A percentile compares a stretch with the other conserved stretches of the same genome.
These are phyloP conservation scores for Lathamus discolor DNA, from an alignment of 2,113 vertebrate species.

Conservation along the genomic window DNA sequence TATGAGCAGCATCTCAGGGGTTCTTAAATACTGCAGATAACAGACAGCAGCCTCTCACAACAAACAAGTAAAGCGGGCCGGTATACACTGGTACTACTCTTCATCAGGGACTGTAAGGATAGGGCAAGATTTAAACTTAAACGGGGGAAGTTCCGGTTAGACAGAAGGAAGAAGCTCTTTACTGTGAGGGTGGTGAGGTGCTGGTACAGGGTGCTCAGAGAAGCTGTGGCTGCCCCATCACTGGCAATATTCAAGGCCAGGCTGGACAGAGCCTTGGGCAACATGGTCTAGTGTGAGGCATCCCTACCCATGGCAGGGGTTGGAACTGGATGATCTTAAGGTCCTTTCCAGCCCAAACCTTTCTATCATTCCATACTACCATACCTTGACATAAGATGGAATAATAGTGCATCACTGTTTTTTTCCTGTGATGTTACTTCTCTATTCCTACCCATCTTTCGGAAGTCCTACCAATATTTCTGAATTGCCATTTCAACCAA, in stretches of 20 bases:
- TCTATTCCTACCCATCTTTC: background rate
- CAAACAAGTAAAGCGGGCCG: background rate
- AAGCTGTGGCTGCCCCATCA: background rate
- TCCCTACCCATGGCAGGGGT: background rate
- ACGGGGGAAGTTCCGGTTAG: background rate
- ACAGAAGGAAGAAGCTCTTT: background rate
- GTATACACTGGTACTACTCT: background rate
- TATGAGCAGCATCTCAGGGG: background rate
- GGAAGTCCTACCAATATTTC: background rate
- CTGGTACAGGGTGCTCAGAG: background rate
- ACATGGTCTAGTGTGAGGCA: background rate
- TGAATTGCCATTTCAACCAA: background rate
- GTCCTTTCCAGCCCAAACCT: background rate
- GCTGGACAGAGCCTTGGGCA: background rate
- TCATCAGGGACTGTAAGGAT: background rate
- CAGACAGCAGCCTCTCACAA: background rate
- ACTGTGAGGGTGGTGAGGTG: background rate
- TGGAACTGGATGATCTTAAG: background rate
- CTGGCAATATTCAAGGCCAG: background rate
- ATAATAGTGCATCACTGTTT: fast-evolving
- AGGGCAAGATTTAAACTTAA: background rate
- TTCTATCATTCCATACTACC: background rate
- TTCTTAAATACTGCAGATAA: background rate
- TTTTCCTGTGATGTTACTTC: background rate
- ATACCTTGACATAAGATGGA: background rate